Percentiles rank a stretch among this genome's conserved stretches.
phyloP scores from a whole-genome alignment of 2,888 invertebrate species.

The Plagiodera versicolora region DNA sequence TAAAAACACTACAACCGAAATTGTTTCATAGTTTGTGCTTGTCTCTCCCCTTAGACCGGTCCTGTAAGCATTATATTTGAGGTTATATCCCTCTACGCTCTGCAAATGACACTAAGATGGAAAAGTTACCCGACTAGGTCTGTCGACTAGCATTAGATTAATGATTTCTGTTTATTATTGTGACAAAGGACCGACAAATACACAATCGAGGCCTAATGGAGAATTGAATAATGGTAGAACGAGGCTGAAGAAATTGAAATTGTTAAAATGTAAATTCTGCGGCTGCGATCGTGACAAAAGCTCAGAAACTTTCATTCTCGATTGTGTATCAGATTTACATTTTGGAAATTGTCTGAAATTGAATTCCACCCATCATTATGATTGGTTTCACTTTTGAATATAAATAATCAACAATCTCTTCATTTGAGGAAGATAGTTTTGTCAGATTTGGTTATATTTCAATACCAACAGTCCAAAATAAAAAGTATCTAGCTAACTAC shows the following conservation, averaged over 20 bases:
- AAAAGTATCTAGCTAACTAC: no score
- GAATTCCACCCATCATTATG: no score
- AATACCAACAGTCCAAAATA: no score
- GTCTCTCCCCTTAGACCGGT: neutral
- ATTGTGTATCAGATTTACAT: no score
- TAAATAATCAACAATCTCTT: no score
- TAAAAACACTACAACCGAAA: no score
- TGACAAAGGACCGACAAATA: constrained; percentile 7
- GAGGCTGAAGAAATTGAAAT: neutral
- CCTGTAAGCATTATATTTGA: neutral
- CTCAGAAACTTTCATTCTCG: no score
- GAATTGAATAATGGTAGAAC: neutral
- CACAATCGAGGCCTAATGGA: constrained; percentile 9
- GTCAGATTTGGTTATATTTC: no score
- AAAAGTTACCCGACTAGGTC: constrained; percentile 6
- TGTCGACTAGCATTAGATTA: constrained; percentile 9
- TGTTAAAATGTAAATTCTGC: neutral
- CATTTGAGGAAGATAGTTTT: no score
- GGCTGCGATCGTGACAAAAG: neutral
- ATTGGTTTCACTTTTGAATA: no score
- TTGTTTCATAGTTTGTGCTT: neutral
- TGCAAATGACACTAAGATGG: neutral
- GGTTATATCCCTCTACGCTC: neutral
- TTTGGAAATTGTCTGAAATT: no score
- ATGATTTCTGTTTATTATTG: constrained; percentile 12